Conservation (phyloP, 2,888 invertebrate genomes). For the Zygogramma bicolorata region DNA sequence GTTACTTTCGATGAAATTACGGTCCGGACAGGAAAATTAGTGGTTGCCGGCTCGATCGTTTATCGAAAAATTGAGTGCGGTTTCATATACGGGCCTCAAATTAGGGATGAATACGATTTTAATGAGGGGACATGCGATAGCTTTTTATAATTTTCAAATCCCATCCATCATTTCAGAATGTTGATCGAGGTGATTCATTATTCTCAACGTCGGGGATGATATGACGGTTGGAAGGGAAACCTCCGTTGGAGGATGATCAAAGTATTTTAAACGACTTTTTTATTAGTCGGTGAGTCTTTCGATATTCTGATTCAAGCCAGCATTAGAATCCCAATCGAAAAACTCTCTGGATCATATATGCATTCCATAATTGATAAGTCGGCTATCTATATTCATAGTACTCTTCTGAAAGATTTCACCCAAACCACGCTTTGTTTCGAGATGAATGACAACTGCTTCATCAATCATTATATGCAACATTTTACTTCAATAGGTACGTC, state of each 20-base stretch:
- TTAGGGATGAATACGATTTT: slow-evolving; percentile 31
- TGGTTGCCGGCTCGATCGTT: slow-evolving; percentile 22
- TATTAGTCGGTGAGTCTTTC: too few species aligned
- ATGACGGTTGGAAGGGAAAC: not conserved
- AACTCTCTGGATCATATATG: too few species aligned
- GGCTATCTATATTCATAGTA: too few species aligned
- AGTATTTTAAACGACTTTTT: too few species aligned
- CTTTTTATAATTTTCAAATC: slow-evolving; percentile 32
- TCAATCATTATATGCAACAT: too few species aligned
- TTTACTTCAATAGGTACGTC: too few species aligned
- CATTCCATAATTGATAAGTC: too few species aligned
- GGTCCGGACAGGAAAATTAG: slow-evolving; percentile 36
- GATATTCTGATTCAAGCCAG: too few species aligned
- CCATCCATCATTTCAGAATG: slow-evolving; percentile 27
- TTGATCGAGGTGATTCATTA: slow-evolving; percentile 13
- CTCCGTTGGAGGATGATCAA: not conserved
- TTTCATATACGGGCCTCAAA: slow-evolving; percentile 32
- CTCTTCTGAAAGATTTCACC: too few species aligned
- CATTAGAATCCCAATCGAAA: too few species aligned
- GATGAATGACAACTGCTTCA: too few species aligned
- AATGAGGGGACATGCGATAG: slow-evolving; percentile 32
- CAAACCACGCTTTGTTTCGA: too few species aligned
- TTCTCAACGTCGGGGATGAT: not conserved
- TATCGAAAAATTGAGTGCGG: slow-evolving; percentile 27
- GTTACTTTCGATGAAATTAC: slow-evolving; percentile 36